Base-by-base conservation (phyloP, 2,888 invertebrate genomes). In the Gymnoscelis rufifasciata region DNA sequence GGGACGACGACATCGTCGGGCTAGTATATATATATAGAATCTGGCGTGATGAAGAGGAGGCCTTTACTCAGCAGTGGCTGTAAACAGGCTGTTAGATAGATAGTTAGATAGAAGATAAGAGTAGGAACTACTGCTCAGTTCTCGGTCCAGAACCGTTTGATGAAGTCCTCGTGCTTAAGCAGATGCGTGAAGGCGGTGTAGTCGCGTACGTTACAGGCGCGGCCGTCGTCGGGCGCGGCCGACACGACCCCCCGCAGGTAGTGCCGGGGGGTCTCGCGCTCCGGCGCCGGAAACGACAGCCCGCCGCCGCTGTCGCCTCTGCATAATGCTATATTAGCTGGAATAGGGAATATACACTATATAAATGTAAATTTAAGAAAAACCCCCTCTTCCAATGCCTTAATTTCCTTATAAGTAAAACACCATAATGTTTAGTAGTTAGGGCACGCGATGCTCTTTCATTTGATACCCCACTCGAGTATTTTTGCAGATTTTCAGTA, bases 241-340 rank as follows among this genome's bases (percentile, higher is more conserved):
- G 82, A 82, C 0, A 80, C 78, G 1, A 86, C 52, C 0, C 84
- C 86, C 0, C 82, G 64, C 0, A 86, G 71, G 54, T 77, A 83
- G 56, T 68, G 81, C 0, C 81, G 64, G 1, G 62, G 54, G 0
- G 52, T 47, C 1, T 69, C 71, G 5, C 60, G 57, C 7, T 74
- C 74, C 0, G 10, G 8, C 0, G 14, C 19, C 0, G 71, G 60
- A 48, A 83, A 79, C 0, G 73, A 68, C 1, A 86, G 57, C 0
- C 83, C 83, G 0, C 83, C 83, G 0, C 86, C 86, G 43, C 82
- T 83, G 68, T 86, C 83, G 0, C 83, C 83, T 50, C 73, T 66
- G 54, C 84, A 86, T 0, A 83, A 57, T 0, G 80, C 72, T 10
- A 10, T 29, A n/a, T 36, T 30, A 14, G 28, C 52, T 52, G 43